Percentiles rank a stretch among this genome's conserved stretches.
Evolutionary conservation across 1,140 invertebrate genomes (phyloP).

Genomic region (Eueides isabella): DNA sequence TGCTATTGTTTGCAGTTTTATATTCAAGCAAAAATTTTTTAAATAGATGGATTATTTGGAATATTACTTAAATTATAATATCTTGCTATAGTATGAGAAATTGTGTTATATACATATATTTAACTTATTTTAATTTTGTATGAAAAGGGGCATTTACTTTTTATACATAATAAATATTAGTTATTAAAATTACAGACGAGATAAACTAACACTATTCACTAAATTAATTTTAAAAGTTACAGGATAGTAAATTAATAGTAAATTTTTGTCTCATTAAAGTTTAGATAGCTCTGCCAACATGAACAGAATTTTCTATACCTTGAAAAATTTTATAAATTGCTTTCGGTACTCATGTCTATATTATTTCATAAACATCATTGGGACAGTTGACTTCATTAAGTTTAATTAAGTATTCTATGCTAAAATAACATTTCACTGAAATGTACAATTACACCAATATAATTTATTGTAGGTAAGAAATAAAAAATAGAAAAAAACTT

Average conservation of each 20-base stretch:
- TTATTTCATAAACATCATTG: background rate
- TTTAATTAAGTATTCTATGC: background rate
- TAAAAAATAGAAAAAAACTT: conserved; percentile 56
- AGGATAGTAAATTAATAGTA: background rate
- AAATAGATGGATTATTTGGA: no score
- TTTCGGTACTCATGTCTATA: background rate
- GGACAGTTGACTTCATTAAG: background rate
- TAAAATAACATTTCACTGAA: background rate
- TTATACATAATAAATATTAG: no score
- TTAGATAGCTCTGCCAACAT: background rate
- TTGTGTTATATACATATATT: no score
- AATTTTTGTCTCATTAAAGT: background rate
- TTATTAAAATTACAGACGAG: no score
- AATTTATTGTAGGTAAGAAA: conserved; percentile 48
- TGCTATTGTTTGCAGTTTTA: no score
- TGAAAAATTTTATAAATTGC: background rate
- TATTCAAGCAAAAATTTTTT: no score
- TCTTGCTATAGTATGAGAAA: no score
- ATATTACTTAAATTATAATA: no score
- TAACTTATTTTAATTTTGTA: no score
- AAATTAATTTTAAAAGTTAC: background rate
- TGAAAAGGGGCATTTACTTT: no score
- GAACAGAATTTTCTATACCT: background rate
- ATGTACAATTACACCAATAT: background rate
- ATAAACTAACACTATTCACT: no score